These are phyloP conservation scores for Athene noctua DNA, from an alignment of 2,113 vertebrate genomes.

Conservation along the genomic window DNA sequence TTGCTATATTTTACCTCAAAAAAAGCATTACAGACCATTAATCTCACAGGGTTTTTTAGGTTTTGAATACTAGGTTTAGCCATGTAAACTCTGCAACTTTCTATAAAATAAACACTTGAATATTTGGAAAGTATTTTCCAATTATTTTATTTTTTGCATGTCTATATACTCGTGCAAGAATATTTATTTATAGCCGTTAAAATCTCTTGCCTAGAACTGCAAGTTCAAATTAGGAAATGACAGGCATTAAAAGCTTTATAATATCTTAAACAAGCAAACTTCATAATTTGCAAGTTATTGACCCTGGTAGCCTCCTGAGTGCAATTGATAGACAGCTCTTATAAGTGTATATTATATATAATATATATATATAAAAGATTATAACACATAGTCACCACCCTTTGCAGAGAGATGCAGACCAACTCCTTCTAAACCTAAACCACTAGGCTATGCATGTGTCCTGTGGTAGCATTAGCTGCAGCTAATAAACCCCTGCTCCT, in stretches of 20 bases:
- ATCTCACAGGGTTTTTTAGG: neutral
- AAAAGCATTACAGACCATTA: neutral
- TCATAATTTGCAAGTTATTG: neutral
- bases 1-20: accelerated
- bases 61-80: neutral
- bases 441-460: neutral
- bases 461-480: neutral
- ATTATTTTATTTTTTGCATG: neutral
- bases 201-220: neutral
- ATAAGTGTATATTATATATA: too few relatives aligned
- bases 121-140: neutral
- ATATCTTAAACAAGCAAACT: neutral
- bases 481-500: neutral
- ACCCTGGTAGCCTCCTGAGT: neutral
- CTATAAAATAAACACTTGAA: neutral
- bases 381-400: neutral
- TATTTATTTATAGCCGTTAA: neutral
- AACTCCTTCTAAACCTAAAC: neutral
- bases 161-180: neutral
- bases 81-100: neutral
- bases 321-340: neutral
- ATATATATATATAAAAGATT: neutral
- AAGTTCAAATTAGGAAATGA: neutral
- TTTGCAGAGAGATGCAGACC: neutral
- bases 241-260: neutral